phyloP scores from a whole-genome alignment of 2,888 invertebrate genomes.

The Gymnosoma rotundatum region DNA sequence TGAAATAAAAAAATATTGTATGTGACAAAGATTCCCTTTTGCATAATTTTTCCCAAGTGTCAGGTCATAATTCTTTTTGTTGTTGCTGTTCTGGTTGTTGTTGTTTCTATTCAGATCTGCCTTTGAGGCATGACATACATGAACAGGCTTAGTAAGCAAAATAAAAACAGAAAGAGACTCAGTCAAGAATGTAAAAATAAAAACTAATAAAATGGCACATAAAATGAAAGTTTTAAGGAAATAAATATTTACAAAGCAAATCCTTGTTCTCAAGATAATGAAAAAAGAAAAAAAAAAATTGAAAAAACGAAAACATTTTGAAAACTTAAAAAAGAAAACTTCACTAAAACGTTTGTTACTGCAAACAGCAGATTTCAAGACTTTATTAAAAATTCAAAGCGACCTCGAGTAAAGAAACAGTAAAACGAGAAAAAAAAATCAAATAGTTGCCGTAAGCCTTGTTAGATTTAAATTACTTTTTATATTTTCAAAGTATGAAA shows the following conservation, averaged over 20 bases:
- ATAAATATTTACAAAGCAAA: slow-evolving; percentile 60
- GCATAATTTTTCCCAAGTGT: slow-evolving; percentile 70
- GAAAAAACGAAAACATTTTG: neutral
- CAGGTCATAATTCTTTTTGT: slow-evolving; percentile 69
- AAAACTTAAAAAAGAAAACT: slow-evolving; percentile 8
- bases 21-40: slow-evolving; percentile 66
- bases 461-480: no score
- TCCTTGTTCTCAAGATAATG: slow-evolving; percentile 38
- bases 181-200: neutral
- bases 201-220: slow-evolving; percentile 36
- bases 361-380: slow-evolving; percentile 3
- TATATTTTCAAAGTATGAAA: no score
- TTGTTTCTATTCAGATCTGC: slow-evolving; percentile 48
- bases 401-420: neutral
- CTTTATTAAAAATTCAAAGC: slow-evolving; percentile 14
- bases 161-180: neutral
- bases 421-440: neutral
- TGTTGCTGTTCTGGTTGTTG: slow-evolving; percentile 28
- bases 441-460: neutral
- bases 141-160: slow-evolving; percentile 50
- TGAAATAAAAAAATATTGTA: slow-evolving; percentile 24
- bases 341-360: slow-evolving; percentile 6
- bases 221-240: slow-evolving; percentile 62
- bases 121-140: slow-evolving; percentile 65
- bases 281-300: slow-evolving; percentile 7